phyloP scores from a whole-genome alignment of 2,113 vertebrate species.

The Sprattus sprattus region DNA sequence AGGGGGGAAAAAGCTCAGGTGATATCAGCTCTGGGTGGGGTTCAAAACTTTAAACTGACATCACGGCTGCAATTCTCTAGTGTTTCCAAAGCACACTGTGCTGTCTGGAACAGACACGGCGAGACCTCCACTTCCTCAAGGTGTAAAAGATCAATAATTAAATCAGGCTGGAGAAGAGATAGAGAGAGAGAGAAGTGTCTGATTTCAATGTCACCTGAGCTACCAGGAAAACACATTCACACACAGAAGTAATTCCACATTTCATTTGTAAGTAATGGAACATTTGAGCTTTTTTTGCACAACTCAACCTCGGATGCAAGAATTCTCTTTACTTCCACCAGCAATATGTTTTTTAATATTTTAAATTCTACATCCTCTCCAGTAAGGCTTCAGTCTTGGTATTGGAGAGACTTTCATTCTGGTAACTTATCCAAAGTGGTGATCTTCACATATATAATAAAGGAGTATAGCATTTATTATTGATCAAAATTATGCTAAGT shows the following conservation, averaged over 20 bases:
- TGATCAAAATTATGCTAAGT: constrained; percentile 35
- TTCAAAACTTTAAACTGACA: not conserved
- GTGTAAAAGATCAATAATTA: constrained; percentile 45
- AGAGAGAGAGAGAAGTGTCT: constrained; percentile 27
- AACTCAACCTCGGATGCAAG: not conserved
- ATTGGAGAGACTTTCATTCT: constrained; percentile 11
- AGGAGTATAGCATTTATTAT: constrained; percentile 40
- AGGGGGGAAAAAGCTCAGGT: not conserved
- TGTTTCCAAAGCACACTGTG: not conserved
- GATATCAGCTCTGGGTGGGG: not conserved
- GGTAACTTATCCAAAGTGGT: constrained; percentile 25
- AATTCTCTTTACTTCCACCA: not conserved
- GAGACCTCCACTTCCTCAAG: constrained; percentile 35
- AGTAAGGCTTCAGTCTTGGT: not conserved
- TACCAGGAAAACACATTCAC: constrained; percentile 32
- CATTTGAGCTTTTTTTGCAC: not conserved
- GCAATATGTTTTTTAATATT: not conserved
- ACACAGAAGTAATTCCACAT: not conserved
- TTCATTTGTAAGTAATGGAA: not conserved
- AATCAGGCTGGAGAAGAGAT: constrained; percentile 26
- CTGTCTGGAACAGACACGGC: not conserved
- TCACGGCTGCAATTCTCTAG: not conserved
- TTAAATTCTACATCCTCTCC: not conserved
- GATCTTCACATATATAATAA: constrained; percentile 36
- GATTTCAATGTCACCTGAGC: constrained; percentile 35